A percentile compares a stretch with the other conserved stretches of the same genome.
Evolutionary conservation across 2,888 invertebrate genomes (phyloP).

Genomic region (Drosophila pegasa): DNA sequence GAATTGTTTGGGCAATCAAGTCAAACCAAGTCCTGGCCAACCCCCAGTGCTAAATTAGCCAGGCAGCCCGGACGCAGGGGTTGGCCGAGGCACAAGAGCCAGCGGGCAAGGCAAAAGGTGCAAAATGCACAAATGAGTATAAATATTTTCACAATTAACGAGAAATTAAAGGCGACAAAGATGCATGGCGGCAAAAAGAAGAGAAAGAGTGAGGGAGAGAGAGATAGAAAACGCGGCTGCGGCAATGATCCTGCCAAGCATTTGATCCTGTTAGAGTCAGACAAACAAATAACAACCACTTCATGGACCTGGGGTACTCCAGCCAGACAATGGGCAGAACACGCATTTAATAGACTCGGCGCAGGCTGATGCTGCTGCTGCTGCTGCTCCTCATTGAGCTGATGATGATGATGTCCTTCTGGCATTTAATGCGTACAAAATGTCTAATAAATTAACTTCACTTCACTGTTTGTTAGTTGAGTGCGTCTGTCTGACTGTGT

Average conservation of each 20-base stretch:
- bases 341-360: slow-evolving; percentile 79
- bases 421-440: slow-evolving; percentile 79
- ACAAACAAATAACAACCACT: slow-evolving; percentile 76
- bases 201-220: slow-evolving; percentile 5
- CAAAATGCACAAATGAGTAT: slow-evolving; percentile 83
- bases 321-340: slow-evolving; percentile 71
- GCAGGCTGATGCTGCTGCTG: slow-evolving; percentile 46
- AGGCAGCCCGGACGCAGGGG: slow-evolving; percentile 37
- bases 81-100: slow-evolving; percentile 29
- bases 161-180: slow-evolving; percentile 82
- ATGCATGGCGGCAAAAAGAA: slow-evolving; percentile 48
- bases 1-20: slow-evolving; percentile 80
- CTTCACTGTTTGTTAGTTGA: slow-evolving; percentile 58
- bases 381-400: slow-evolving; percentile 46
- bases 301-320: slow-evolving; percentile 62
- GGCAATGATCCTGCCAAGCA: slow-evolving; percentile 44
- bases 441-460: slow-evolving; percentile 83
- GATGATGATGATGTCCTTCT: slow-evolving; percentile 80
- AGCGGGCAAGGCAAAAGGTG: slow-evolving; percentile 70
- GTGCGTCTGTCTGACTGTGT: slow-evolving; percentile 32
- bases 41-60: slow-evolving; percentile 69
- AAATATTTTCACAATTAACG: slow-evolving; percentile 84
- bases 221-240: slow-evolving; percentile 46
- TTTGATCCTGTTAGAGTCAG: slow-evolving; percentile 65
- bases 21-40: slow-evolving; percentile 60